phyloP scores from a whole-genome alignment of 2,797 vertebrate genomes.

The Glyptemys insculpta region DNA sequence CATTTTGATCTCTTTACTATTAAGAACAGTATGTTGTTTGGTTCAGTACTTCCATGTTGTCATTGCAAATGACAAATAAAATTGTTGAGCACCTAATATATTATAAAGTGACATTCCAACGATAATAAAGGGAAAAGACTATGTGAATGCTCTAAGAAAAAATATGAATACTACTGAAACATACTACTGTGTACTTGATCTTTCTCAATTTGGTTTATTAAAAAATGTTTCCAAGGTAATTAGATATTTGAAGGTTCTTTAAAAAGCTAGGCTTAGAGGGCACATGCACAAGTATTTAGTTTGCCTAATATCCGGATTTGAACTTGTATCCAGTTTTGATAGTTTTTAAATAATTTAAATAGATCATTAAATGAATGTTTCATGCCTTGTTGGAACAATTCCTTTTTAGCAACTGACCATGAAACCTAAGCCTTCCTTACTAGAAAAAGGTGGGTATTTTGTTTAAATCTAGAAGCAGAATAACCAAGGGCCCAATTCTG shows the following conservation, averaged over 20 bases:
- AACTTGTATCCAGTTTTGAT: neutral
- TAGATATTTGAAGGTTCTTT: neutral
- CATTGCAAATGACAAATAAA: neutral
- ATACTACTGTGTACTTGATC: neutral
- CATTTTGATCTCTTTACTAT: neutral
- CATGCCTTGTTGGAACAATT: neutral
- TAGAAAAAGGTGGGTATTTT: neutral
- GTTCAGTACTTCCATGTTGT: neutral
- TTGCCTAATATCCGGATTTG: neutral
- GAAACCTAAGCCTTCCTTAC: neutral
- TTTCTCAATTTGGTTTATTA: constrained; percentile 6
- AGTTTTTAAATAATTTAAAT: neutral
- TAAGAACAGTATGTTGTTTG: constrained; percentile 20
- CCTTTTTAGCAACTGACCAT: neutral
- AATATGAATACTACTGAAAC: neutral
- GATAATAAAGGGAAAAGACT: neutral
- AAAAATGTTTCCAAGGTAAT: neutral
- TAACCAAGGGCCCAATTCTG: neutral
- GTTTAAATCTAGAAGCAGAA: neutral
- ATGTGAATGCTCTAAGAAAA: constrained; percentile 3
- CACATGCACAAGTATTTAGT: neutral
- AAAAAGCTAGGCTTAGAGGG: neutral
- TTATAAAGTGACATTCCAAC: constrained; percentile 20
- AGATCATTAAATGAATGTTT: neutral
- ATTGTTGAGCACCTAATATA: neutral